A percentile compares a stretch with the other conserved stretches of the same genome.
Conservation (phyloP, 23 tunicate species). For the Halocynthia roretzi region DNA sequence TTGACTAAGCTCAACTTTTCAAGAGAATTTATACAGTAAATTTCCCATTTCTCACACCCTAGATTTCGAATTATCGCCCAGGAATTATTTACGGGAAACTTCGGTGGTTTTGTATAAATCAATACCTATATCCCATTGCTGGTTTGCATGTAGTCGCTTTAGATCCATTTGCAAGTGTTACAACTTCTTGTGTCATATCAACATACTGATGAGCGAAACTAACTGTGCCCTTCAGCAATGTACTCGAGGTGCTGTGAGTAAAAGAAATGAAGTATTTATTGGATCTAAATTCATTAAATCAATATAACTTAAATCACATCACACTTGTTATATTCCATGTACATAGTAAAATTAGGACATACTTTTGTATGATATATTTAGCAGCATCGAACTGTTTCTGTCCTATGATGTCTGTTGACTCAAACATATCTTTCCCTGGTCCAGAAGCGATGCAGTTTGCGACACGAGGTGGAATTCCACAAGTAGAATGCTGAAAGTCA, state of each 20-base stretch:
- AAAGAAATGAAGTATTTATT: no score
- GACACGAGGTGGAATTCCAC: constrained; percentile 79
- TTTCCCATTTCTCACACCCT: no score
- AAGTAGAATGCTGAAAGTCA: constrained; percentile 79
- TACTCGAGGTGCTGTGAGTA: not conserved
- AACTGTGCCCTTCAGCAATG: constrained; percentile 47
- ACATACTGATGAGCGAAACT: constrained; percentile 92
- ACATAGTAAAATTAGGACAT: no score
- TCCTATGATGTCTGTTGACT: constrained; percentile 92
- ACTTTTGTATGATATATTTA: constrained; percentile 23
- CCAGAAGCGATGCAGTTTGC: constrained; percentile 85
- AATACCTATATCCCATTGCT: constrained; percentile 94
- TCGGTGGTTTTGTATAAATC: not conserved
- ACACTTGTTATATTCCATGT: no score
- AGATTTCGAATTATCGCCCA: no score
- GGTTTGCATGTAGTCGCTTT: constrained; percentile 89
- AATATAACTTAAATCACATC: no score
- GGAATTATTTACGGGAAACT: no score
- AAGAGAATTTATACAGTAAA: no score
- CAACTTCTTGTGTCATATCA: constrained; percentile 80
- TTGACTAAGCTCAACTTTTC: no score
- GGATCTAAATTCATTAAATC: no score
- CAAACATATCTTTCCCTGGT: constrained; percentile 85
- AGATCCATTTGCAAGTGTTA: constrained; percentile 58
- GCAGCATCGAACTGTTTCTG: constrained; percentile 64